A percentile compares a stretch with the other conserved stretches of the same genome.
Evolutionary conservation across 2,113 vertebrate species (phyloP).

Genomic region (Anoplopoma fimbria): DNA sequence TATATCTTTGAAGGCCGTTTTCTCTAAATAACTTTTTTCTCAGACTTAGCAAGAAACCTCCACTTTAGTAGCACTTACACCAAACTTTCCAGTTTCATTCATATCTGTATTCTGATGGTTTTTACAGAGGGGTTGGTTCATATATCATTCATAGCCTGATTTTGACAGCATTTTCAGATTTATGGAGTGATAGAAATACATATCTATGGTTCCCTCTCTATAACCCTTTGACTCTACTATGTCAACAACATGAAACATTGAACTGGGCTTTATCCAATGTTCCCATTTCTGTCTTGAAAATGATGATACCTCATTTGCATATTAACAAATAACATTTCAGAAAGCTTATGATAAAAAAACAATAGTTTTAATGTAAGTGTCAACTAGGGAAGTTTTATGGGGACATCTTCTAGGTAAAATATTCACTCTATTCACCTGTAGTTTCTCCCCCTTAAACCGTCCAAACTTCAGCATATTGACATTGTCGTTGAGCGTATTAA

Average conservation of each 20-base stretch:
- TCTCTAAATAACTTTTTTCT: too few relatives aligned
- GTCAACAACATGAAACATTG: background rate
- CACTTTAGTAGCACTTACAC: background rate
- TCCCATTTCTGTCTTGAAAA: background rate
- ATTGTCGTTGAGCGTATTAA: background rate
- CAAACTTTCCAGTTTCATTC: background rate
- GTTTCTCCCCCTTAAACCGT: background rate
- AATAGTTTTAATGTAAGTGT: background rate
- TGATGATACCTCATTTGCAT: background rate
- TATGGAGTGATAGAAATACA: background rate
- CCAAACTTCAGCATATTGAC: too few relatives aligned
- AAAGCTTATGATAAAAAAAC: background rate
- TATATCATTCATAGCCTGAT: too few relatives aligned
- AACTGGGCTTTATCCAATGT: background rate
- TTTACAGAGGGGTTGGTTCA: background rate
- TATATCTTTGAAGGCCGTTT: too few relatives aligned
- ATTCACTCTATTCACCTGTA: background rate
- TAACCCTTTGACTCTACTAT: too few relatives aligned
- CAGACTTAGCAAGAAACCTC: too few relatives aligned
- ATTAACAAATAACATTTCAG: background rate
- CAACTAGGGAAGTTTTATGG: background rate
- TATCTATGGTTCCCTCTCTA: too few relatives aligned
- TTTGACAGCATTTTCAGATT: background rate
- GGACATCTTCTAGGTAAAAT: background rate
- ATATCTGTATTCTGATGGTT: background rate